Conservation (phyloP, 2,797 vertebrate genomes). For the Cryptoprocta ferox region DNA sequence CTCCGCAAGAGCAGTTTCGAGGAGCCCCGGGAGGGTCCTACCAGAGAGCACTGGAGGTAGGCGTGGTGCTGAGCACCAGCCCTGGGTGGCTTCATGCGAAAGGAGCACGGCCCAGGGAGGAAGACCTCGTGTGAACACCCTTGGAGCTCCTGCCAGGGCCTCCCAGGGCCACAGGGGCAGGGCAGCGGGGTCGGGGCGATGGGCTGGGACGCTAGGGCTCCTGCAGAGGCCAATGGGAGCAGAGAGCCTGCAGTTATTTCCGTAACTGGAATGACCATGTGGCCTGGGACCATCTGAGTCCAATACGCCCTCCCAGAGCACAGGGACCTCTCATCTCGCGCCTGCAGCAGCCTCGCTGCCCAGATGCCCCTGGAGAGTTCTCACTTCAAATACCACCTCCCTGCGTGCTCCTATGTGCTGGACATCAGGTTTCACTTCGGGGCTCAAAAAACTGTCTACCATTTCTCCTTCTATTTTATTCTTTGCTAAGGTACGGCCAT, state of each 20-base stretch:
- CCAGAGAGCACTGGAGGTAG: not conserved
- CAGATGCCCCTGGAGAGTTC: not conserved
- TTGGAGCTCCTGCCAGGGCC: too few relatives aligned
- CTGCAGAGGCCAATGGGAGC: not conserved
- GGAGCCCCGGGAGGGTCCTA: not conserved
- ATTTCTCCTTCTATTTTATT: not conserved
- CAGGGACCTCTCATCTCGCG: too few relatives aligned
- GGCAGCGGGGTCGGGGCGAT: rapidly evolving
- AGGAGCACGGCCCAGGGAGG: not conserved
- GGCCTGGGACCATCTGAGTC: not conserved
- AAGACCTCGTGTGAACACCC: not conserved
- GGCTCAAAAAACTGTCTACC: not conserved
- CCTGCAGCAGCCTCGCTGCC: not conserved
- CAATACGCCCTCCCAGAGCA: not conserved
- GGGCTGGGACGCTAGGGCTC: rapidly evolving
- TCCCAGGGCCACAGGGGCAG: not conserved
- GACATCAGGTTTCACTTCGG: not conserved
- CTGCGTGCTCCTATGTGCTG: not conserved
- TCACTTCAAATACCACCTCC: not conserved
- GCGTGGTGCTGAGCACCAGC: too few relatives aligned
- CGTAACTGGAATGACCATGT: too few relatives aligned
- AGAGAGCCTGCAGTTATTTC: too few relatives aligned
- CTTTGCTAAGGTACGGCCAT: not conserved
- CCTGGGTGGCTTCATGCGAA: not conserved
- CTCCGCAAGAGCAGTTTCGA: not conserved